Evolutionary conservation across 2,113 vertebrate genomes (phyloP).

Genomic region (Elachura formosa): DNA sequence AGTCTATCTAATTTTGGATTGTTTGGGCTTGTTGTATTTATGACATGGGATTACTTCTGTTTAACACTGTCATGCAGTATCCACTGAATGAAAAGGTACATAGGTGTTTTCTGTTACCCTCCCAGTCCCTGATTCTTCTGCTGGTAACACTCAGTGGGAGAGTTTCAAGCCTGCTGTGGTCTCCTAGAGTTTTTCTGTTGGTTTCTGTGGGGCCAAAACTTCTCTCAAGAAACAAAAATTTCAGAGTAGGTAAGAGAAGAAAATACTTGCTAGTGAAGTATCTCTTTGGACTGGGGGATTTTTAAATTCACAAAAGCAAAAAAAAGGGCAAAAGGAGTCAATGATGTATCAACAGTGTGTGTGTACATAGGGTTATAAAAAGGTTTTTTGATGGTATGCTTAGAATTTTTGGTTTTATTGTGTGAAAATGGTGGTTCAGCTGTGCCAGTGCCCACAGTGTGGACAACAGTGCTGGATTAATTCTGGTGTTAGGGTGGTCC

Average conservation of each 20-base stretch:
- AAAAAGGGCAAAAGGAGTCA: not conserved
- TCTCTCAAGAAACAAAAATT: not conserved
- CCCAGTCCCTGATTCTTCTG: not conserved
- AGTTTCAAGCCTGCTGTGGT: not conserved
- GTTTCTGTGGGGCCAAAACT: not conserved
- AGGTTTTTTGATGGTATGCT: slow-evolving; percentile 34
- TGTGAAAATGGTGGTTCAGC: slow-evolving; percentile 12
- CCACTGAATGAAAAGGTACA: slow-evolving; percentile 62
- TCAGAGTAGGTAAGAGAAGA: not conserved
- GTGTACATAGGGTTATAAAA: slow-evolving; percentile 50
- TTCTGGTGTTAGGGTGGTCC: accelerated
- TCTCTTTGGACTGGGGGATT: not conserved
- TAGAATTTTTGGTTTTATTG: slow-evolving; percentile 24
- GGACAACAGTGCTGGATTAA: not conserved
- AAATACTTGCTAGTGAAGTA: not conserved
- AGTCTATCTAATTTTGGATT: not conserved
- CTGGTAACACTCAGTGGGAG: not conserved
- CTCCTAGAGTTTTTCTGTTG: not conserved
- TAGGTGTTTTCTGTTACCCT: not conserved
- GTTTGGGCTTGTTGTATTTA: slow-evolving; percentile 57
- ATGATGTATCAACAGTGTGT: not conserved
- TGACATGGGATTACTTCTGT: slow-evolving; percentile 33
- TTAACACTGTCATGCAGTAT: slow-evolving; percentile 50
- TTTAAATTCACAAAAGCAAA: not conserved
- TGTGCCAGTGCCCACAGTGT: not conserved